These are phyloP conservation scores for Burhinus oedicnemus DNA, from an alignment of 2,113 vertebrate species.

Conservation along the genomic window DNA sequence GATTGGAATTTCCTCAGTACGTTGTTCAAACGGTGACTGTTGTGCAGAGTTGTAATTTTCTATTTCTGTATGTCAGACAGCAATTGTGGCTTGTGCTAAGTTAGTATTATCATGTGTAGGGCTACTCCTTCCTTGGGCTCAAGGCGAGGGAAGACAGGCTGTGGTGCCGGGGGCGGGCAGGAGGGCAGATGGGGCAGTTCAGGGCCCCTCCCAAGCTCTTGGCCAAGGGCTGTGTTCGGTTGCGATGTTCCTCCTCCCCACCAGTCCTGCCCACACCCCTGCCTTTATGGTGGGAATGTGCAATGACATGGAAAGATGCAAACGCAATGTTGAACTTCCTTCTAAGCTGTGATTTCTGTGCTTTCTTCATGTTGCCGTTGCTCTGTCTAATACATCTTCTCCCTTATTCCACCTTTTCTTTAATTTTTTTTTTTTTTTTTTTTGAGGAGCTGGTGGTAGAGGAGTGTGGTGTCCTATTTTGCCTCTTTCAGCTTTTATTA, in stretches of 20 bases:
- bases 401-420: not conserved
- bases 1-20: constrained; percentile 48
- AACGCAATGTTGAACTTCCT: not conserved
- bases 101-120: constrained; percentile 59
- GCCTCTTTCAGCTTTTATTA: not conserved
- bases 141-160: constrained; percentile 43
- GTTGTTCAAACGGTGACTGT: constrained; percentile 37
- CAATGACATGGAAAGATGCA: not conserved
- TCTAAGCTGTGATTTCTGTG: not conserved
- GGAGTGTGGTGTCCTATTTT: not conserved
- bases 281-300: not conserved
- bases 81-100: constrained; percentile 74
- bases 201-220: not conserved
- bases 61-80: constrained; percentile 79
- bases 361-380: not conserved
- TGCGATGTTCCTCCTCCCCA: not conserved
- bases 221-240: fast-evolving
- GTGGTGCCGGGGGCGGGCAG: not conserved
- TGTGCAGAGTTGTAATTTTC: constrained; percentile 76
- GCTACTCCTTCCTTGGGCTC: constrained; percentile 28
- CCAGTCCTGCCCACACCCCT: not conserved
- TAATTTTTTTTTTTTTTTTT: no score
- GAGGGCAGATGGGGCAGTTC: not conserved
- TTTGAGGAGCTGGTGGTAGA: not conserved
- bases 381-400: not conserved